Base-by-base conservation (phyloP, 2,797 vertebrate genomes). In the Kryptolebias ocellatus region DNA sequence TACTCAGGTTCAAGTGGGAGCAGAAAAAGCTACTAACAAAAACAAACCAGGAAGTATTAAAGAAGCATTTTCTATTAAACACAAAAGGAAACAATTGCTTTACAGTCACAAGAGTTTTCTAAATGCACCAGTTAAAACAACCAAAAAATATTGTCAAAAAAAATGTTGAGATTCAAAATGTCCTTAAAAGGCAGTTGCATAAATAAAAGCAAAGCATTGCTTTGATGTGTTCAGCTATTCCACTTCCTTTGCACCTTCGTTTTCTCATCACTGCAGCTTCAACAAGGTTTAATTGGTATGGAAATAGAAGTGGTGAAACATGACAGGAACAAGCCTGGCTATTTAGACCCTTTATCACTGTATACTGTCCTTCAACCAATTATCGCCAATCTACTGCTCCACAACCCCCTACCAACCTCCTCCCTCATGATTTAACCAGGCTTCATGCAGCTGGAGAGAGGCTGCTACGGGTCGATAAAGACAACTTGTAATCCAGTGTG, bases 211-310 rank as follows among this genome's bases (percentile, higher is more conserved):
- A 1, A 62, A 69, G 73, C 59, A 28, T 8, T 59, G 54, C 70
- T 76, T 74, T 75, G 60, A 80, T 76, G 68, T 78, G 70, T 74
- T 76, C 58, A 76, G 67, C 63, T 55, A 73, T 80, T 86, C 80
- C 74, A 70, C 76, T 66, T 81, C 64, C 56, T 87, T 91, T 89
- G 78, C 90, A 90, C 89, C 90, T 92, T 72, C 28, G 24, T 68
- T 81, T 89, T 83, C 76, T 84, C 85, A 82, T 89, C 73, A 76
- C 24, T 55, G 63, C 71, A 63, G 84, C 81, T 87, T 82, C 83
- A 87, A 86, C 86, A 87, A 72, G 89, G 78, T 91, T 91, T 92
- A 92, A 92, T 92, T 90, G 89, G 85, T 78, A 88, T 89, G 83
- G 87, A 90, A 90, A 90, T 87, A 83, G 83, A 88, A 86, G 87